Percentiles rank a stretch among this genome's conserved stretches.
Conservation (phyloP, 2,888 invertebrate genomes). For the Lysandra bellargus region DNA sequence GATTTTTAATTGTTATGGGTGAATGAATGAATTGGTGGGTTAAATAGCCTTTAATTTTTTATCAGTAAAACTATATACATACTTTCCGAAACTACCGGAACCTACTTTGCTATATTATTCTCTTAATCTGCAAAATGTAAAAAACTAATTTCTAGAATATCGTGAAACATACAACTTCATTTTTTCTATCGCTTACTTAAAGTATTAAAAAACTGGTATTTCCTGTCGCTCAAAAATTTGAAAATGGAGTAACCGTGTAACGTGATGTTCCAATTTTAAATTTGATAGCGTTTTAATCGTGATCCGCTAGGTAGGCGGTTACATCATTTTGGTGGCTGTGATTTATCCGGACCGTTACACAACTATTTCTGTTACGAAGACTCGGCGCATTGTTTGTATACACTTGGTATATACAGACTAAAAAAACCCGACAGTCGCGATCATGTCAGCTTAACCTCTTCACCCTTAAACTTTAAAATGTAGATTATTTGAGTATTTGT, state of each 20-base stretch:
- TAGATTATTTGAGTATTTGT: neutral
- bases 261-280: conserved; percentile 16
- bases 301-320: conserved; percentile 22
- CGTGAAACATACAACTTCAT: too few species aligned
- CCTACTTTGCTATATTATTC: too few species aligned
- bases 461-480: neutral
- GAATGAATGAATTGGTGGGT: too few species aligned
- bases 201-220: neutral
- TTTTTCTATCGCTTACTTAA: too few species aligned
- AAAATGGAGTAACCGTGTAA: conserved; percentile 10
- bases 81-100: too few species aligned
- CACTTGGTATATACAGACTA: neutral
- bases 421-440: neutral
- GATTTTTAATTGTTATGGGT: too few species aligned
- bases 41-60: too few species aligned
- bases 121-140: too few species aligned
- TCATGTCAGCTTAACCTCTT: neutral
- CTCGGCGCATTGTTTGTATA: neutral
- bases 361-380: conserved; percentile 16
- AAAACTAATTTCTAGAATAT: too few species aligned
- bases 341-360: conserved; percentile 10
- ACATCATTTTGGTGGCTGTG: conserved; percentile 9
- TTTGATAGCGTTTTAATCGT: conserved; percentile 16
- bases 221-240: neutral
- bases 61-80: too few species aligned